Percentiles rank a stretch among this genome's conserved stretches.
phyloP scores from a whole-genome alignment of 2,797 vertebrate genomes.

The Manis javanica region DNA sequence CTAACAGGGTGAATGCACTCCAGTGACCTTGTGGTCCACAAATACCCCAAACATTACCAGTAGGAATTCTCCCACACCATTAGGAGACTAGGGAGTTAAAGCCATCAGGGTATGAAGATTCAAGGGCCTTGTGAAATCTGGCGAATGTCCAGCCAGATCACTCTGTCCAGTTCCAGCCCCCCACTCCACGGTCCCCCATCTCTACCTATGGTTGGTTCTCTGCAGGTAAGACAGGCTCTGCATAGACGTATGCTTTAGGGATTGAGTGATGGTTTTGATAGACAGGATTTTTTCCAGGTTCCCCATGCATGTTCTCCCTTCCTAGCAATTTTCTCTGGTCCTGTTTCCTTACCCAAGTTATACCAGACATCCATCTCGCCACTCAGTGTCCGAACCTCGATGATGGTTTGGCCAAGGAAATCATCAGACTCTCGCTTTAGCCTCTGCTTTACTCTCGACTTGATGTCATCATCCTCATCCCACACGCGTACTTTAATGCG shows the following conservation, averaged over 20 bases:
- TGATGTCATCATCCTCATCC: slow-evolving; percentile 99
- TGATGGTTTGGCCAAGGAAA: slow-evolving; percentile 98
- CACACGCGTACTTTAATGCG: slow-evolving; percentile 98
- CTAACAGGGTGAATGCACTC: neutral
- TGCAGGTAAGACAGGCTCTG: neutral
- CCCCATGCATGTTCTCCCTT: neutral
- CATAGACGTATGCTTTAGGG: neutral
- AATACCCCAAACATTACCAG: neutral
- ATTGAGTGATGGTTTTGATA: neutral
- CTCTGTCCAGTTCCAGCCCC: neutral
- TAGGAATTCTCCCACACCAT: neutral
- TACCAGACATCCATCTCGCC: slow-evolving; percentile 99
- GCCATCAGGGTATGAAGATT: neutral
- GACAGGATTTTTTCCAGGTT: neutral
- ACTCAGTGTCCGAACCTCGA: slow-evolving; percentile 97
- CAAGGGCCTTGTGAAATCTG: neutral
- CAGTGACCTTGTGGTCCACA: neutral
- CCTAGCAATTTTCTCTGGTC: neutral
- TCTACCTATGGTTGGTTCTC: neutral
- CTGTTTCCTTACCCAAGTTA: slow-evolving; percentile 93
- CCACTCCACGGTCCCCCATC: neutral
- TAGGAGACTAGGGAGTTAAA: neutral
- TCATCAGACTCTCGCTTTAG: slow-evolving; percentile 98
- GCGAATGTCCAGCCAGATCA: neutral
- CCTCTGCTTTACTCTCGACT: slow-evolving; percentile 97